Base-by-base conservation (phyloP, 2,113 vertebrate species). In the Brachirus orientalis region DNA sequence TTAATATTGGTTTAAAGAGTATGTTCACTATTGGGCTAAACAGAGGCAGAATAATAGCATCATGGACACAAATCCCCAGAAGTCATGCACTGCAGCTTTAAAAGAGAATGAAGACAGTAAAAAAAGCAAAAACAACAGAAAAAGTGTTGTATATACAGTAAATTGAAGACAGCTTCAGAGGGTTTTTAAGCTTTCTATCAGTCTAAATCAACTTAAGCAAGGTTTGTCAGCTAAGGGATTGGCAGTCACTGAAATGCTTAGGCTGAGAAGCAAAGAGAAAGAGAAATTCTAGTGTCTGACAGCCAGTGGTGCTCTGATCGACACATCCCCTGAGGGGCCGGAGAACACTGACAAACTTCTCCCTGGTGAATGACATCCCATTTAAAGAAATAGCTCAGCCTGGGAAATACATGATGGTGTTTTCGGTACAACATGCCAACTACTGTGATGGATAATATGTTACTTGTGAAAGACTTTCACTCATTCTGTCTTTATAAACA, bases 321-420 rank as follows among this genome's bases (percentile, higher is more conserved):
- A 83, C 75, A 77, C 79, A 60, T 82, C 79, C 72, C 86, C 81
- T 6, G 52, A 81, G 86, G 85, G 79, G 65, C 83, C 75, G 67
- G 69, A 73, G 47, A 90, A 83, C 77, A 88, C 63, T 75, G 82
- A 88, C 83, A 88, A 87, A 85, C 79, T 84, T 80, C 87, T 80
- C 75, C 37, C 67, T 84, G 79, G 82, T 88, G 86, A 83, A 69
- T 84, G 84, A 80, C 88, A 80, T 87, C 75, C 83, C 79, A 84
- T 90, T 88, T 82, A 88, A 90, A 88, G 84, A 88, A 91, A 91
- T 84, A 79, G 87, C 83, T 80, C 50, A 81, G 70, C 76, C 75
- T 63, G 59, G 72, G 70, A 84, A 82, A 84, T 82, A 38, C 67
- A 73, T 22, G 69, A 54, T 33, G 51, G 46, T 67, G 75, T 81